A percentile compares a stretch with the other conserved stretches of the same genome.
phyloP scores from a whole-genome alignment of 2,888 invertebrate species.

The Drosophila emarginata region DNA sequence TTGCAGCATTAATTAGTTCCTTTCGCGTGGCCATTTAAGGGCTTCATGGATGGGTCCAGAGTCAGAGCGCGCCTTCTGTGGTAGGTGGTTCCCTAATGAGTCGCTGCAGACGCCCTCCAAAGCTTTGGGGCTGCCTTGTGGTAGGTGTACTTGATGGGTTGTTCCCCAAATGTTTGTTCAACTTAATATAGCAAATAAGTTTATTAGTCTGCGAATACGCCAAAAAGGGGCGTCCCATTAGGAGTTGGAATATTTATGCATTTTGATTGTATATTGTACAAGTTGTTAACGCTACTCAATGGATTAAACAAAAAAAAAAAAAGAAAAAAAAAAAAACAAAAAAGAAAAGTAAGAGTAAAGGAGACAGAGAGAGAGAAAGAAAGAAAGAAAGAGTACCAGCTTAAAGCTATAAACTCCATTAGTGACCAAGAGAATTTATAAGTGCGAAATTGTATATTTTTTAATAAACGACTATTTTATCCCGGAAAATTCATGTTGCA shows the following conservation, averaged over 20 bases:
- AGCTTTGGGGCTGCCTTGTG: constrained; percentile 4
- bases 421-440: constrained; percentile 3
- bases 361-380: not conserved
- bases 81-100: constrained; percentile 70
- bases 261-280: constrained; percentile 6
- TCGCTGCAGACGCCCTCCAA: constrained; percentile 54
- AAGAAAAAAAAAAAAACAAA: not conserved
- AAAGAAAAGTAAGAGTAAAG: not conserved
- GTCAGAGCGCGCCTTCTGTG: constrained; percentile 17
- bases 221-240: constrained; percentile 30
- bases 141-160: constrained; percentile 67
- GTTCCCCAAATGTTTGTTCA: constrained; percentile 64
- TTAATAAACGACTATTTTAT: constrained; percentile 45
- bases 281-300: constrained; percentile 2
- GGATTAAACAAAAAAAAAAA: not conserved
- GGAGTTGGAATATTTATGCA: constrained; percentile 9
- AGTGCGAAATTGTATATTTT: constrained; percentile 30
- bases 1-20: constrained; percentile 71
- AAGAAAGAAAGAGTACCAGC: not conserved
- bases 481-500: constrained; percentile 27
- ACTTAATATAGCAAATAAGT: constrained; percentile 70
- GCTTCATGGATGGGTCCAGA: constrained; percentile 19
- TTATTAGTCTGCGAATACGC: constrained; percentile 62
- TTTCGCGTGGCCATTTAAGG: constrained; percentile 63
- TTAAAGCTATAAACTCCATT: constrained; percentile 1